These are phyloP conservation scores for Euproctis similis DNA, from an alignment of 2,888 invertebrate genomes.

Conservation along the genomic window DNA sequence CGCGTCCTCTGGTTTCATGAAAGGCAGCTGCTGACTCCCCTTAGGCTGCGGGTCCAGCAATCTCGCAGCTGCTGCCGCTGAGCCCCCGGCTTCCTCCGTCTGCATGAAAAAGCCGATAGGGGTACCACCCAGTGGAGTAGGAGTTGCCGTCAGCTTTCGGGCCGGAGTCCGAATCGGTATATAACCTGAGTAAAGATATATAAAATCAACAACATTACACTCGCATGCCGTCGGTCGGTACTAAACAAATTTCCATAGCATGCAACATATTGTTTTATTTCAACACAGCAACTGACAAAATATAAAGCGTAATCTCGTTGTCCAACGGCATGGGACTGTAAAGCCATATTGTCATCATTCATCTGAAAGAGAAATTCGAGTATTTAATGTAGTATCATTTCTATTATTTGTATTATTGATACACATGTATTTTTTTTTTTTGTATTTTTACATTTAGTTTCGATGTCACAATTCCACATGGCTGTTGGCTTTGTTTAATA, in stretches of 20 bases:
- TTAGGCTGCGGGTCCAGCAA: slow-evolving; percentile 97
- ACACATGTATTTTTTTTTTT: slow-evolving; percentile 57
- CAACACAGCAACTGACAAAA: slow-evolving; percentile 33
- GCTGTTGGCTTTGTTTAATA: slow-evolving; percentile 52
- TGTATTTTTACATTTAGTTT: slow-evolving; percentile 27
- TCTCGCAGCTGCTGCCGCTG: slow-evolving; percentile 86
- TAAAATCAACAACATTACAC: slow-evolving; percentile 25
- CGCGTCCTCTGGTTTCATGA: slow-evolving; percentile 99
- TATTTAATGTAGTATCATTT: slow-evolving; percentile 47
- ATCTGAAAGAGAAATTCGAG: slow-evolving; percentile 72
- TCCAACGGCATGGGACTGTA: slow-evolving; percentile 62
- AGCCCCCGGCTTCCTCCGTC: slow-evolving; percentile 88
- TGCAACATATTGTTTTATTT: slow-evolving; percentile 22
- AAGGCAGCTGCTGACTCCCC: slow-evolving; percentile 91
- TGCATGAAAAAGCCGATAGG: slow-evolving; percentile 97
- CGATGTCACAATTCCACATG: slow-evolving; percentile 36
- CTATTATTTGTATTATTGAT: slow-evolving; percentile 39
- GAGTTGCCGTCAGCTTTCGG: slow-evolving; percentile 97
- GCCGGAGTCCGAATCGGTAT: slow-evolving; percentile 98
- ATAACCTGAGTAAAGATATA: slow-evolving; percentile 80
- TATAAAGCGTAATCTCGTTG: slow-evolving; percentile 46
- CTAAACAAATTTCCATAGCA: slow-evolving; percentile 26
- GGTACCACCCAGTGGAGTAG: slow-evolving; percentile 95
- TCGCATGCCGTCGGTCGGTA: slow-evolving; percentile 25
- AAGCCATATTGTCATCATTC: slow-evolving; percentile 63